A percentile compares a stretch with the other conserved stretches of the same genome.
Evolutionary conservation across 2,797 vertebrate genomes (phyloP).

Genomic region (Astyanax mexicanus): DNA sequence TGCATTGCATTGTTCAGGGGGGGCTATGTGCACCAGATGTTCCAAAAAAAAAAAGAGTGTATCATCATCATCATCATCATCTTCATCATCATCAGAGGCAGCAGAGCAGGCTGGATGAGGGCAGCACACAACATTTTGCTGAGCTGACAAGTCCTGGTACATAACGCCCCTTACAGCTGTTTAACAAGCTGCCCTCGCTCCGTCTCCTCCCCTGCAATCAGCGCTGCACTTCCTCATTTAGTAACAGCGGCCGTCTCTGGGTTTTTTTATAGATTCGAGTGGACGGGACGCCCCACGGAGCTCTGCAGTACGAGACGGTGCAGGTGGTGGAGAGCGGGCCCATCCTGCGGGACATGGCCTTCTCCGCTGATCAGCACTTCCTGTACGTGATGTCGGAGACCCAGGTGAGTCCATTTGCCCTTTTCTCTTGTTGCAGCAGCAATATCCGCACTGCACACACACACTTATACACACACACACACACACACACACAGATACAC

Average conservation of each 20-base stretch:
- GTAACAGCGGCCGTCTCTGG: slow-evolving; percentile 36
- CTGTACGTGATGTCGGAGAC: slow-evolving; percentile 97
- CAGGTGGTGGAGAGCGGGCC: slow-evolving; percentile 91
- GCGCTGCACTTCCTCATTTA: slow-evolving; percentile 15
- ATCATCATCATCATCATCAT: no score
- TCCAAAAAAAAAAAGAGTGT: slow-evolving; percentile 17
- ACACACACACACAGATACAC: neutral
- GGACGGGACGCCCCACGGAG: slow-evolving; percentile 86
- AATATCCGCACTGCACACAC: no score
- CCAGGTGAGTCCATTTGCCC: slow-evolving; percentile 83
- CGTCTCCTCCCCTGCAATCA: slow-evolving; percentile 14
- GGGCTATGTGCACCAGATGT: slow-evolving; percentile 43
- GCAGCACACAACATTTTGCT: slow-evolving; percentile 34
- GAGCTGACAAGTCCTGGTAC: slow-evolving; percentile 34
- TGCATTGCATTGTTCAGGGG: neutral
- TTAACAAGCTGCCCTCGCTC: slow-evolving; percentile 34
- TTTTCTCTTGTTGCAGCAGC: neutral
- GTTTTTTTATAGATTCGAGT: slow-evolving; percentile 86
- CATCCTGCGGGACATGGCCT: slow-evolving; percentile 94
- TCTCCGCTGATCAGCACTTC: slow-evolving; percentile 91
- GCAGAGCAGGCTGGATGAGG: slow-evolving; percentile 16
- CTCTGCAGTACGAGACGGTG: slow-evolving; percentile 91
- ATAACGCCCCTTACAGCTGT: slow-evolving; percentile 38
- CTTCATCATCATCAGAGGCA: no score
- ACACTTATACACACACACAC: neutral